phyloP scores from a whole-genome alignment of 2,113 vertebrate species.

The Balaeniceps rex region DNA sequence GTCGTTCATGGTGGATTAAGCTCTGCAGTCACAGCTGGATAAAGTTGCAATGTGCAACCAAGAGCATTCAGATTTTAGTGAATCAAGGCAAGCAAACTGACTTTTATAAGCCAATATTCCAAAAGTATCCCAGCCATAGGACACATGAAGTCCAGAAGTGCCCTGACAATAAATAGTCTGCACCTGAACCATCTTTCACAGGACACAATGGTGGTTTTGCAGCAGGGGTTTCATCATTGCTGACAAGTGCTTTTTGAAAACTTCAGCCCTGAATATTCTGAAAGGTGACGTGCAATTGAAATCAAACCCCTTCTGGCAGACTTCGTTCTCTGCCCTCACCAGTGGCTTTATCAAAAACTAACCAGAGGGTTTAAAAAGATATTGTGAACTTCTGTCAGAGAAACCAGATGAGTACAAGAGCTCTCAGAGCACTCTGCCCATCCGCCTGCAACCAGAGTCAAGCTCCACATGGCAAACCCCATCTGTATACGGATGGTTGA shows the following conservation, averaged over 20 bases:
- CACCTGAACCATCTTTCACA: background rate
- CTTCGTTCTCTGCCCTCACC: background rate
- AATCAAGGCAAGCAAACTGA: background rate
- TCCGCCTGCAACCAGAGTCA: rapidly evolving
- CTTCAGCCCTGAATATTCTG: background rate
- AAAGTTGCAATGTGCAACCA: background rate
- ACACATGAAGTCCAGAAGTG: background rate
- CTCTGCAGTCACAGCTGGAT: background rate
- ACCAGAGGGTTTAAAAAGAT: background rate
- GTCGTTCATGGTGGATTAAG: background rate
- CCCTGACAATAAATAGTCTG: background rate
- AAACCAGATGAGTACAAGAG: background rate
- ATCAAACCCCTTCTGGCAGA: background rate
- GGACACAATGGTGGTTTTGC: background rate
- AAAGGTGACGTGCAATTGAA: background rate
- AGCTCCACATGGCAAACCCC: background rate
- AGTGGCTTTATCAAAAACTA: background rate
- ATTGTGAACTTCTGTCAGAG: background rate
- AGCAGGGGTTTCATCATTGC: background rate
- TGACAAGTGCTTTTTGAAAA: background rate
- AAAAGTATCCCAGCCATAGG: background rate
- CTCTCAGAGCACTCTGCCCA: background rate
- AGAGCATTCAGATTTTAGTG: background rate
- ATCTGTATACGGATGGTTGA: rapidly evolving
- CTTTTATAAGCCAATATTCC: background rate